Conservation (phyloP, 2,797 vertebrate genomes). For the Schizopygopsis malacanthus region DNA sequence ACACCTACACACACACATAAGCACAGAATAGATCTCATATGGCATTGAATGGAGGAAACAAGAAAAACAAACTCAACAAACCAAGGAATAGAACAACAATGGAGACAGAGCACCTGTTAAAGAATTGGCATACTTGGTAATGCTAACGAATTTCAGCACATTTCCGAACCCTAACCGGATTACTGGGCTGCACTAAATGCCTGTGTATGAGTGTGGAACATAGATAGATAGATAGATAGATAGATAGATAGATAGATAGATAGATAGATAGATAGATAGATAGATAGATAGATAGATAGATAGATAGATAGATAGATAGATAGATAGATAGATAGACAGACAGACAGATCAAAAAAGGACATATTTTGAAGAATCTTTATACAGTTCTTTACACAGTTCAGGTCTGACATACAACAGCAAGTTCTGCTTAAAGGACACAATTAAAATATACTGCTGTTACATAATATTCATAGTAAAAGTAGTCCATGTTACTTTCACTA, state of each 20-base stretch:
- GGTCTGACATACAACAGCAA: background rate
- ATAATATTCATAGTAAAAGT: background rate
- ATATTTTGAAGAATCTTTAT: background rate
- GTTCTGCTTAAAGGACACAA: background rate
- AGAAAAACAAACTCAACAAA: slow-evolving; percentile 55
- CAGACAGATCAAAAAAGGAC: background rate
- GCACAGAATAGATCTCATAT: slow-evolving; percentile 61
- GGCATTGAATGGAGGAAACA: slow-evolving; percentile 55
- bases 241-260: background rate
- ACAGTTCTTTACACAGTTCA: background rate
- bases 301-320: background rate
- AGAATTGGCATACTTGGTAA: slow-evolving; percentile 3
- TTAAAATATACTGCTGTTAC: background rate
- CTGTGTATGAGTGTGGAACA: no score
- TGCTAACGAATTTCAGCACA: background rate
- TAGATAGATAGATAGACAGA: background rate
- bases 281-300: background rate
- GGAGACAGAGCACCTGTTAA: slow-evolving; percentile 20
- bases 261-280: background rate
- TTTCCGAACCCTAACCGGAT: background rate
- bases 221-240: background rate
- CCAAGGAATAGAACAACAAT: slow-evolving; percentile 37
- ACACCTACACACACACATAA: slow-evolving; percentile 62
- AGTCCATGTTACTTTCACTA: background rate
- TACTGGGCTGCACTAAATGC: no score